Conservation (phyloP, 2,113 vertebrate species). For the Spea multiplicata region DNA sequence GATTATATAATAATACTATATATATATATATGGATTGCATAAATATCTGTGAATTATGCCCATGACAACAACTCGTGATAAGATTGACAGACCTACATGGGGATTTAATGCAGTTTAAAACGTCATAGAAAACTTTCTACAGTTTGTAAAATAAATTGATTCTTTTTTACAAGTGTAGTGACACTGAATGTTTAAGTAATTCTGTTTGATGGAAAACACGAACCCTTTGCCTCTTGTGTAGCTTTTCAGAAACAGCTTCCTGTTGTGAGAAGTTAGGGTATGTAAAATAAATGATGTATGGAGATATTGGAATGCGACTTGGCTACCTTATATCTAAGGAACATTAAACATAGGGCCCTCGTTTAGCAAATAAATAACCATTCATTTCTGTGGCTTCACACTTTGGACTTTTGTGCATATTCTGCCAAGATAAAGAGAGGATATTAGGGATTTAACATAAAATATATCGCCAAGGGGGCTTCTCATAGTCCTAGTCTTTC, state of each 20-base stretch:
- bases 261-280: conserved; percentile 96
- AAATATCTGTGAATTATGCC: too few species aligned
- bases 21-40: too few species aligned
- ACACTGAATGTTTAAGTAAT: conserved; percentile 71
- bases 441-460: conserved; percentile 99
- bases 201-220: conserved; percentile 60
- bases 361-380: conserved; percentile 99
- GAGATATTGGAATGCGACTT: conserved; percentile 93
- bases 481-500: conserved; percentile 90
- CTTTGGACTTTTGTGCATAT: conserved; percentile 97
- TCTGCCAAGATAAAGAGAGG: conserved; percentile 91
- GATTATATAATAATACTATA: too few species aligned
- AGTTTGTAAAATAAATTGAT: conserved; percentile 59
- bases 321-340: conserved; percentile 99
- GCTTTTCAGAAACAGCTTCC: conserved; percentile 70
- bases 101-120: background rate
- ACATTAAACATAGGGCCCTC: conserved; percentile 99
- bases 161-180: conserved; percentile 69
- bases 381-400: conserved; percentile 93
- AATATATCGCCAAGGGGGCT: conserved; percentile 99
- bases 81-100: background rate
- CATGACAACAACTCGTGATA: background rate
- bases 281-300: conserved; percentile 99
- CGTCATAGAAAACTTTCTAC: conserved; percentile 8
- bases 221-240: conserved; percentile 69